Evolutionary conservation across 2,113 vertebrate species (phyloP), one percentile per base, ranked within the genome.

Genomic region (Peromyscus californicus): DNA sequence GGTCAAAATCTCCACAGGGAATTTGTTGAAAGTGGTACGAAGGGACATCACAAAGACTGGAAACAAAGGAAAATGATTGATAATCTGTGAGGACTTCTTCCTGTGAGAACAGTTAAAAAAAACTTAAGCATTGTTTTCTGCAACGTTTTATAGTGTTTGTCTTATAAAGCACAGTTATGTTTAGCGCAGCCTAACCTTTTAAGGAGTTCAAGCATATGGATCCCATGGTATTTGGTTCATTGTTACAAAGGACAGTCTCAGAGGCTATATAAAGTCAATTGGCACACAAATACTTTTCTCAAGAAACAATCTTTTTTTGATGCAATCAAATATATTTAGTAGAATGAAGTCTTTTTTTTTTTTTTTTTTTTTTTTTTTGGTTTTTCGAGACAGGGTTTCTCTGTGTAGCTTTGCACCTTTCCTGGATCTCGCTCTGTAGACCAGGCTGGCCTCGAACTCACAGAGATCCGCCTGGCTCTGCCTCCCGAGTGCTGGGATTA

Each of bases 1-100:
- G 69, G 59, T 97, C 97, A 97, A 90, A 82, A 69, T 96, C 93
- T 94, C 91, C 96, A 98, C 65, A 54, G 94, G 82, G 97, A 97
- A 9, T 96, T 98, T 39, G 11, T 42, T 95, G 87, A 97, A 97
- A 97, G 84, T 88, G 75, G 59, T 75, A 94, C 11, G 17, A 92
- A 94, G 80, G 33, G 10, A 97, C 93, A 87, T 92, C 65, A 98
- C 89, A 97, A 80, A 65, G 74, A 96, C 82, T 24, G 22, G 88
- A 89, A 80, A 96, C 10, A 86, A 79, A 96, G 54, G 45, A 63
- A 59, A 96, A 61, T 84, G 82, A 98, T 69, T 84, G 94, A 97
- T 94, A 95, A 63, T 84, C 76, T 92, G 51, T 70, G 90, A 96
- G 79, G 76, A 54, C 22, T 89, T 96, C 85, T 70, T 96, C 93